These are phyloP conservation scores for Bothrops jararaca DNA, from an alignment of 2,113 vertebrate species.

Conservation along the genomic window DNA sequence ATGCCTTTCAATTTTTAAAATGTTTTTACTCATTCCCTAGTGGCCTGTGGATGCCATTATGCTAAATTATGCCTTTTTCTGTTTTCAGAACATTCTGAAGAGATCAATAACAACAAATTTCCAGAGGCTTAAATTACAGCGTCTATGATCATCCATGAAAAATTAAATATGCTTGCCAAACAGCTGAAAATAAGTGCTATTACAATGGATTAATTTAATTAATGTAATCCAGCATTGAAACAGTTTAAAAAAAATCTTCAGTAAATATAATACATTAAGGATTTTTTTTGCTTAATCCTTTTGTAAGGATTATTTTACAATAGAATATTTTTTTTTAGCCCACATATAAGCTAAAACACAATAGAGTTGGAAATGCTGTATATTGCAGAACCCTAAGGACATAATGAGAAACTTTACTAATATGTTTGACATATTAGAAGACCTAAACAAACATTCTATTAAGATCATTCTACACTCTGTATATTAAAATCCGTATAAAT, in stretches of 20 bases:
- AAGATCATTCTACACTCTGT: not conserved
- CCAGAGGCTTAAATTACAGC: not conserved
- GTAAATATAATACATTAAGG: not conserved
- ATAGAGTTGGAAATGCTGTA: not conserved
- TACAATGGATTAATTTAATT: not conserved
- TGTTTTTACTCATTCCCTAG: not conserved
- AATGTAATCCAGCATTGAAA: not conserved
- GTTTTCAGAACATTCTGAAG: not conserved
- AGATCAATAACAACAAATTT: not conserved
- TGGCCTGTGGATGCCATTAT: not conserved
- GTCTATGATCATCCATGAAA: not conserved
- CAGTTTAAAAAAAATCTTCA: not conserved
- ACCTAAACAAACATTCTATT: not conserved
- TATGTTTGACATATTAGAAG: not conserved
- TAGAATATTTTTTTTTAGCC: not conserved
- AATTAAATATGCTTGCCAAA: not conserved
- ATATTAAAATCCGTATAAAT: not conserved
- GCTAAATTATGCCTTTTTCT: not conserved
- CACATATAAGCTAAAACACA: not conserved
- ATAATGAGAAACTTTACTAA: not conserved
- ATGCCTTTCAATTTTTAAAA: conserved; percentile 4
- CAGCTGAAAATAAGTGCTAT: not conserved
- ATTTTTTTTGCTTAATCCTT: not conserved
- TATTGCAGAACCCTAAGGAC: not conserved
- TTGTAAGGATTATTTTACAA: too few relatives aligned